phyloP scores from a whole-genome alignment of 2,113 vertebrate genomes.

The Mirza zaza region DNA sequence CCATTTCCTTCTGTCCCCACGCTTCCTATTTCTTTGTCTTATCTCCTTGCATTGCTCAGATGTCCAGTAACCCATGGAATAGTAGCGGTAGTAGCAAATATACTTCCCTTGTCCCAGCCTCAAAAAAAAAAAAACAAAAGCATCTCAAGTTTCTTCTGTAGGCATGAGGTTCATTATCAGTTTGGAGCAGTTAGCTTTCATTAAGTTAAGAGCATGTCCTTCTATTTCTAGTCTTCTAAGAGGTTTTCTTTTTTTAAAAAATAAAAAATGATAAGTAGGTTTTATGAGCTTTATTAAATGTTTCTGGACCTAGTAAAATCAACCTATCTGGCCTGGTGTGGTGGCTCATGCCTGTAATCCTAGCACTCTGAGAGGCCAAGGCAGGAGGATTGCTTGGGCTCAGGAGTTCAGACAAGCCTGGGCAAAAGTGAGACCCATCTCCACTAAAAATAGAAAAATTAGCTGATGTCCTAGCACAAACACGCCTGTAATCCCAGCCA shows the following conservation, averaged over 20 bases:
- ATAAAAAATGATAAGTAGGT: not conserved
- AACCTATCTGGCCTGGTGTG: not conserved
- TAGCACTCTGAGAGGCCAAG: no score
- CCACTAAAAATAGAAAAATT: no score
- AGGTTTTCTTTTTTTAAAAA: not conserved
- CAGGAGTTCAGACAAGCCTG: no score
- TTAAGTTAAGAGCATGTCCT: not conserved
- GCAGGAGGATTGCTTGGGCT: no score
- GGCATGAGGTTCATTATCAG: not conserved
- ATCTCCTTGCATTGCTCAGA: not conserved
- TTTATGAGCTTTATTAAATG: not conserved
- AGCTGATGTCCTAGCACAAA: no score
- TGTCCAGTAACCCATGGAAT: not conserved
- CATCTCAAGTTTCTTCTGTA: not conserved
- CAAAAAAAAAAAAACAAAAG: not conserved
- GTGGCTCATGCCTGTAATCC: no score
- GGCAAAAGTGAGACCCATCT: no score
- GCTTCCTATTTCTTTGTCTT: not conserved
- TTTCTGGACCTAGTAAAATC: not conserved
- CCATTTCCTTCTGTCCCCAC: not conserved
- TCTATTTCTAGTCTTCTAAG: not conserved
- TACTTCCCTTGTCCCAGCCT: not conserved
- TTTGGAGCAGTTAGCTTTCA: not conserved
- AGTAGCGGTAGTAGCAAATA: not conserved
- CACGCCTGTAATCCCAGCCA: no score